Evolutionary conservation across 2,113 vertebrate species (phyloP), one percentile per base, ranked within the genome.

Genomic region (Rhagologus leucostigma): DNA sequence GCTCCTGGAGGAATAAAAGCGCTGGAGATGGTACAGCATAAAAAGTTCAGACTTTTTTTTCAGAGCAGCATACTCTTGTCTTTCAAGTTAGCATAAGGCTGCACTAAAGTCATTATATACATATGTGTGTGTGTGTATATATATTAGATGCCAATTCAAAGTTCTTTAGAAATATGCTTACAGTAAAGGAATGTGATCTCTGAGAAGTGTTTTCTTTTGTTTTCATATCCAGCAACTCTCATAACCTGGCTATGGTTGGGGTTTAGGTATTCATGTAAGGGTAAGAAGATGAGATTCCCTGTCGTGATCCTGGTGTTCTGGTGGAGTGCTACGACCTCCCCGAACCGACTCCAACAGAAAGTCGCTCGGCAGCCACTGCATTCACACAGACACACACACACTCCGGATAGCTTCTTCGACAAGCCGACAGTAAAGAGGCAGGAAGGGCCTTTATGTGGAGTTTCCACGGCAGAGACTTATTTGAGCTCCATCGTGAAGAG

Each of bases 171-270:
- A 35, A 47, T 2, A 17, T 35, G 3, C 5, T 22, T 46, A 37
- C 19, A 29, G 35, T n/a, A 78, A 73, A 82, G 5, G 10, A 75
- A 33, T 52, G 39, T 56, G 9, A 49, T 35, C 7, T 82, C 46
- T 60, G 46, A 69, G 32, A 62, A 39, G 4, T 17, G 5, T n/a
- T 90, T 71, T 56, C 3, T 69, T 65, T 46, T 50, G 18, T 53
- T 55, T 59, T 56, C 11, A 60, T 32, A 19, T 56, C 8, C 11
- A 69, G 10, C 4, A 65, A 11, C 20, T 74, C 64, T 50, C 62
- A 88, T 1, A 11, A 23, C 6, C 20, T 47, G 33, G 9, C 6
- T 52, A 1, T 11, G 10, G 3, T 2, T 84, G n/a, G 11, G 9
- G 5, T 29, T 70, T 52, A 62, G 13, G 11, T 33, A 55, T 33